Evolutionary conservation across 92 coral and sea anemone genomes (phyloP), one percentile per base, ranked within the genome.

Genomic region (Diadumene lineata): DNA sequence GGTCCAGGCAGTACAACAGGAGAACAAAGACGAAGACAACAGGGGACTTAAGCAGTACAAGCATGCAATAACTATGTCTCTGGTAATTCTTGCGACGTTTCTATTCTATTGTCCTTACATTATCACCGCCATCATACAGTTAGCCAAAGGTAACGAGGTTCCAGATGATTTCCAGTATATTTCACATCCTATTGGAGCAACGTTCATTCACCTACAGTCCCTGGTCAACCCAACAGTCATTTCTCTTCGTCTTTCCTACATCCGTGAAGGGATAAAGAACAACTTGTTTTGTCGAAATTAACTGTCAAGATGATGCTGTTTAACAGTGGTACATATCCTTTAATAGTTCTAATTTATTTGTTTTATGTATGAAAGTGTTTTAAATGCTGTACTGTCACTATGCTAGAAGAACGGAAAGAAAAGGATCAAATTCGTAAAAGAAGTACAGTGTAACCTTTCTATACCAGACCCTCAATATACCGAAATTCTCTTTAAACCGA

Each of bases 171-270:
- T 68, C 25, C 7, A 22, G 28, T 43, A 68, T 11, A 25, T 44
- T 13, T 68, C 57, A 8, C 19, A 3, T 0, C 19, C 10, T 17
- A 48, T 69, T 11, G 48, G 6, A 0, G 43, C 43, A 4, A 26
- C 23, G 11, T 69, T 69, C 28, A 1, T 69, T 11, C 24, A 69
- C 18, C 24, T 69, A 18, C 74, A 69, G 62, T 69, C 74, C 16
- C 43, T 69, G 11, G 74, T 69, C 21, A 48, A 69, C 25, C 74
- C 74, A 27, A 0, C 50, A 34, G 31, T 69, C 18, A 13, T 69
- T 0, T 69, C 74, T 69, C 74, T 69, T 50, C 74, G 62, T 16
- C 18, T 69, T 21, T 44, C 60, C 11, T 48, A 50, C 26, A 69
- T 69, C 11, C 74, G 74, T 31, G 21, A 24, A 27, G 74, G 74